phyloP scores from a whole-genome alignment of 2,888 invertebrate genomes.

The Torymus aiolomorphi region DNA sequence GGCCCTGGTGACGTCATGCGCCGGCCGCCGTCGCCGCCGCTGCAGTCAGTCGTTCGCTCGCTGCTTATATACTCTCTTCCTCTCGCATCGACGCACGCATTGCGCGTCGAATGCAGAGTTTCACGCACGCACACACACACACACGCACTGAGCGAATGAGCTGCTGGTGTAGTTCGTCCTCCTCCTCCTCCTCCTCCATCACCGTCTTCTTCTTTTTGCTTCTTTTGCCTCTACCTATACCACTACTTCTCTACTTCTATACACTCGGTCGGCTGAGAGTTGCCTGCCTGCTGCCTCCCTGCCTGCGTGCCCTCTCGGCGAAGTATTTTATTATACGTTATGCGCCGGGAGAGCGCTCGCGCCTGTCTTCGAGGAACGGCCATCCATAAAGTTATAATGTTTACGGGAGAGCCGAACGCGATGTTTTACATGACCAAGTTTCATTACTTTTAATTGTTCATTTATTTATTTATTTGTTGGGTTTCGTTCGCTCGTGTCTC shows the following conservation, averaged over 20 bases:
- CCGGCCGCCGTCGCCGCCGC: constrained; percentile 17
- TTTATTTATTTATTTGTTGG: not conserved
- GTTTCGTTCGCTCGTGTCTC: too few relatives aligned
- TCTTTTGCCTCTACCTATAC: not conserved
- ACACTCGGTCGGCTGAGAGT: not conserved
- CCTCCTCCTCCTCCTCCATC: not conserved
- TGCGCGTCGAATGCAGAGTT: not conserved
- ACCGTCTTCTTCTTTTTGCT: not conserved
- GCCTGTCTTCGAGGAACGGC: constrained; percentile 40
- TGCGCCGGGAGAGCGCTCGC: constrained; percentile 7
- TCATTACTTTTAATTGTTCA: constrained; percentile 34
- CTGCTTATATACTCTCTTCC: constrained; percentile 12
- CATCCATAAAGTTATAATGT: constrained; percentile 39
- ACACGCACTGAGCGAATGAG: too few relatives aligned
- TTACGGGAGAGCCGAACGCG: constrained; percentile 42
- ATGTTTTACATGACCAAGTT: constrained; percentile 42
- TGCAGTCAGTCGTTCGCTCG: not conserved
- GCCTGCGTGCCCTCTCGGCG: not conserved
- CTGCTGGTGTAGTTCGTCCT: not conserved
- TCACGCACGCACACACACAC: not conserved
- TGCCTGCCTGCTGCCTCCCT: too few relatives aligned
- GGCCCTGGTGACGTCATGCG: constrained; percentile 66
- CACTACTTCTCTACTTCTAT: not conserved
- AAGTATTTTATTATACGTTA: constrained; percentile 40
- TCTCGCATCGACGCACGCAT: constrained; percentile 9